phyloP scores from a whole-genome alignment of 2,113 vertebrate genomes.

The Scomber japonicus region DNA sequence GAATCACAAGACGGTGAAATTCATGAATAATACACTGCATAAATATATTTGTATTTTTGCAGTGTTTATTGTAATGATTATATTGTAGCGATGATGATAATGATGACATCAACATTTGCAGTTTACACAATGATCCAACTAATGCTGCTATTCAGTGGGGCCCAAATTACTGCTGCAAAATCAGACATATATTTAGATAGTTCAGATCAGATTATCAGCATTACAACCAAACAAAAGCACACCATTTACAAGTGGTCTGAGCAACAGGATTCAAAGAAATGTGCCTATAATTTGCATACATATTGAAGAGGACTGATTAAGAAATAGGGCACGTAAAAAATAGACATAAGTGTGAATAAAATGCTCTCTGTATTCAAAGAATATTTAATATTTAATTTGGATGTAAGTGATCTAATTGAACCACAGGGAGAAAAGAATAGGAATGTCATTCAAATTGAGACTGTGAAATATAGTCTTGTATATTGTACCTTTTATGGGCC shows the following conservation, averaged over 20 bases:
- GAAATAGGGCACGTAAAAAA: not conserved
- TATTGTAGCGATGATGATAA: constrained; percentile 21
- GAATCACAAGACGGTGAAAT: constrained; percentile 46
- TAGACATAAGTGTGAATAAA: constrained; percentile 32
- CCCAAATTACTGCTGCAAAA: constrained; percentile 23
- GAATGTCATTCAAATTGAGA: constrained; percentile 19
- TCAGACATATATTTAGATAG: not conserved
- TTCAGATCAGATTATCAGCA: constrained; percentile 9
- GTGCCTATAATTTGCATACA: not conserved
- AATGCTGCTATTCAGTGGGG: constrained; percentile 7
- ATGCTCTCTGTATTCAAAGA: not conserved
- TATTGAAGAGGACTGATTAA: not conserved
- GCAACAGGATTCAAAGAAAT: constrained; percentile 10
- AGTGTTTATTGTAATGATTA: constrained; percentile 29
- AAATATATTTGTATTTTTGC: not conserved
- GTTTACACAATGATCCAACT: constrained; percentile 10
- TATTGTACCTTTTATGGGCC: constrained; percentile 19
- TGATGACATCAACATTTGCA: constrained; percentile 23
- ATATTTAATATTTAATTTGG: constrained; percentile 16
- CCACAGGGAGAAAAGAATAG: constrained; percentile 23
- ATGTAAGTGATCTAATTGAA: constrained; percentile 16
- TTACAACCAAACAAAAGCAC: not conserved
- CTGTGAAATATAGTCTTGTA: constrained; percentile 41
- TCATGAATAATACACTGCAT: constrained; percentile 36
- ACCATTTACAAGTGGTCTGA: not conserved